Evolutionary conservation across 2,888 invertebrate species (phyloP), one percentile per base, ranked within the genome.

Genomic region (Lasius platythorax): DNA sequence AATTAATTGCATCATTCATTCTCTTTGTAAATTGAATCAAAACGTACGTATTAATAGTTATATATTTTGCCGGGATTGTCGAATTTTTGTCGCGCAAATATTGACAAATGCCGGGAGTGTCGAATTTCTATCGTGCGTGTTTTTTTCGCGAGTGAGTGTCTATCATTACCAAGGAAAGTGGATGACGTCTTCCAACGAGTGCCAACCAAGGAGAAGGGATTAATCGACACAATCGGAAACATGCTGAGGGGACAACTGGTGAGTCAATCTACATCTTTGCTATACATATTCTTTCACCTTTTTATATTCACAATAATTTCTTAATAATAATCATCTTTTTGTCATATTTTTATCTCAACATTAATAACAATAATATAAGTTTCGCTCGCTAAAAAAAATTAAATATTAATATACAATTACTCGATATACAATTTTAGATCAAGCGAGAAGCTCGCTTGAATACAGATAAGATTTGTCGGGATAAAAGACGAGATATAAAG

Each of bases 281-380:
- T 6, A 18, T 50, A 50, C 15, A 50, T 53, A 28, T 58, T 58
- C 12, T 28, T 23, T 58, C 11, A 23, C 4, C 56, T 23, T 12
- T 11, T 58, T 28, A 3, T 46, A 58, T 58, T 58, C 12, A 58
- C 12, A n/a, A n/a, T 53, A 0, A n/a, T 8, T 53, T 53, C 15
- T 8, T n/a, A 12, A 11, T 53, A 46, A 15, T 46, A 46, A 46
- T 46, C 12, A 46, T 46, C 46, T 46, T 46, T 15, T 3, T 11
- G 15, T 46, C 46, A 46, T 46, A 12, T 46, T 53, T 72, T 23
- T 3, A n/a, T 53, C 50, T 50, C n/a, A 11, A 37, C 9, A 37
- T 56, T 72, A 72, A 56, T 37, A 72, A 56, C 23, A 56, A 72
- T 56, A 37, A 72, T n/a, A 18, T 18, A 8, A 53, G 53, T 53